Base-by-base conservation (phyloP, 2,113 vertebrate genomes). In the Saccopteryx leptura region DNA sequence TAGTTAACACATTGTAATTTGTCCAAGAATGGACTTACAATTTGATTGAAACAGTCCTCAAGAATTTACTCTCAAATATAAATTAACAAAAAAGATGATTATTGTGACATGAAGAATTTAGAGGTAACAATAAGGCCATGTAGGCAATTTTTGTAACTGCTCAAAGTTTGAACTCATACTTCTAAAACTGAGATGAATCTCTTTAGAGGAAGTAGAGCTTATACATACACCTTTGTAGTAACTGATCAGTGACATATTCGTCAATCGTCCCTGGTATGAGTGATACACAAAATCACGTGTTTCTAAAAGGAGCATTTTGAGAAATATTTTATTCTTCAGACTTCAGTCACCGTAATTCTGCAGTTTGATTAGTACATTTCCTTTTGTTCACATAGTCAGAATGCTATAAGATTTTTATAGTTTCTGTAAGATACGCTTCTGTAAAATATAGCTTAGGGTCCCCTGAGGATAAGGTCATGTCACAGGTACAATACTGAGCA, bases 261-360 rank as follows among this genome's bases (percentile, higher is more conserved):
- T 61, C 28, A 14, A 4, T 21, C 39, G 50, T 65, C 4, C 26
- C 24, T 63, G 54, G 9, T 66, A 71, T 68, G 21, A 85, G 26
- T 92, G 26, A 14, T 4, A 33, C 54, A 84, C 12, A 61, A 89
- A 91, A 87, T 14, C 39, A 58, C 31, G 74, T 14, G 24, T 48
- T 85, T 83, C 23, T 8, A 48, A 90, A 85, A 66, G 39, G 12
- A 74, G 2, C 1, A 31, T 72, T 85, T 93, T 69, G 11, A 24
- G 72, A 84, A 79, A 48, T 39, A 69, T 54, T 10, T 61, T 66
- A 50, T 86, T 95, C 52, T 93, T 94, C 65, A 74, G 54, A 69
- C 26, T 87, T 54, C 21, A 65, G 56, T 88, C 66, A 69, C 14
- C 68, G 1, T 81, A 68, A 58, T 78, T 76, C 24, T 33, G 2